phyloP scores from a whole-genome alignment of 2,888 invertebrate genomes.

The Cataglyphis cursor region DNA sequence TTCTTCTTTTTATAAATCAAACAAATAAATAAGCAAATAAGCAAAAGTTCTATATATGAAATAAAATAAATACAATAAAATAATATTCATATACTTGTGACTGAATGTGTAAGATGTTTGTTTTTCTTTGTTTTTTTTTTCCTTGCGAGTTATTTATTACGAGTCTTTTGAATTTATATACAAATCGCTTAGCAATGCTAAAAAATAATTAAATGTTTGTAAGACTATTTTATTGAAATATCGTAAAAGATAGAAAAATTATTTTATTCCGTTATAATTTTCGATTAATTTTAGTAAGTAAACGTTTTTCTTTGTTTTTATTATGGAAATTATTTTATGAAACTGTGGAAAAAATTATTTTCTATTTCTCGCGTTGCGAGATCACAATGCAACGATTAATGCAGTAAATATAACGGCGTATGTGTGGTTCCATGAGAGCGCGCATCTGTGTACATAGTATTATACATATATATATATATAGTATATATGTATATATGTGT shows the following conservation, averaged over 20 bases:
- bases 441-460: background rate
- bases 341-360: background rate
- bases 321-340: background rate
- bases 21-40: background rate
- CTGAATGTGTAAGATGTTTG: too few relatives aligned
- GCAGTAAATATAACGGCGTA: background rate
- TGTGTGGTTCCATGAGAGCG: background rate
- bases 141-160: background rate
- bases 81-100: background rate
- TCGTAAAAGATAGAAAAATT: background rate
- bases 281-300: background rate
- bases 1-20: background rate
- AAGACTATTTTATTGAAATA: background rate
- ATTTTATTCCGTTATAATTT: background rate
- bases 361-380: background rate
- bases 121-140: background rate
- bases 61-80: too few relatives aligned
- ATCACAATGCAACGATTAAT: background rate
- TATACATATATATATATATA: constrained; percentile 1
- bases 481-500: constrained; percentile 7
- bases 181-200: background rate
- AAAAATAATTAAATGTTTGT: background rate
- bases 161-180: constrained; percentile 2
- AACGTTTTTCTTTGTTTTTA: background rate
- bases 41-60: background rate